These are phyloP conservation scores for Meloidogyne chitwoodi DNA, from an alignment of 1,140 invertebrate species.

Conservation along the genomic window DNA sequence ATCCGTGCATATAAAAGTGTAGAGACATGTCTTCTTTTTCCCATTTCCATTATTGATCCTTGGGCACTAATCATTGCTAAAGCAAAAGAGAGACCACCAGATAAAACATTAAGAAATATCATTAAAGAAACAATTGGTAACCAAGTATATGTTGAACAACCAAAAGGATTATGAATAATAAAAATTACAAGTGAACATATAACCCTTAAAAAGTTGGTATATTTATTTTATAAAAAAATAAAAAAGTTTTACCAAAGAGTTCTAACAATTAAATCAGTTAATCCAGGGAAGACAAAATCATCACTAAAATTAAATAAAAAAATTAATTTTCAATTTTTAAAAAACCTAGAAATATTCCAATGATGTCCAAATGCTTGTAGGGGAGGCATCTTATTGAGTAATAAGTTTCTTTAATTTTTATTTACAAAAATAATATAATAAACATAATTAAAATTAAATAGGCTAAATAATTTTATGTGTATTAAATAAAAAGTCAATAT, in stretches of 20 bases:
- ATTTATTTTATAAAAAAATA: background rate
- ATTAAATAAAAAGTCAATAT: no score
- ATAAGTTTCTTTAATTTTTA: background rate
- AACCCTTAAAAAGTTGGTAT: slow-evolving; percentile 31
- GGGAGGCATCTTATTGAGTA: slow-evolving; percentile 38
- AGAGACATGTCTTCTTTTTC: slow-evolving; percentile 31
- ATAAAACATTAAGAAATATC: slow-evolving; percentile 40
- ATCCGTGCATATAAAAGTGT: slow-evolving; percentile 49
- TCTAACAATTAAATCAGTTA: slow-evolving; percentile 49
- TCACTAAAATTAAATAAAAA: background rate
- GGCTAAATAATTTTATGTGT: no score
- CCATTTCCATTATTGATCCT: slow-evolving; percentile 54
- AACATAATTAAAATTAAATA: no score
- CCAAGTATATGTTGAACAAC: slow-evolving; percentile 36
- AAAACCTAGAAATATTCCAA: slow-evolving; percentile 50
- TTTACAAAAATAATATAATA: no score
- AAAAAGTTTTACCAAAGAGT: slow-evolving; percentile 38
- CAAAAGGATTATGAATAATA: slow-evolving; percentile 45
- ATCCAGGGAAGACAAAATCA: slow-evolving; percentile 53
- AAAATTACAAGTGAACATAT: slow-evolving; percentile 38
- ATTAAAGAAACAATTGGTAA: slow-evolving; percentile 38
- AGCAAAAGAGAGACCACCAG: slow-evolving; percentile 29
- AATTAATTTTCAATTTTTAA: no score
- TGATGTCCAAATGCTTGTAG: slow-evolving; percentile 47
- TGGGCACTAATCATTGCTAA: slow-evolving; percentile 32